These are phyloP conservation scores for Dryas iulia DNA, from an alignment of 1,140 invertebrate species.

Conservation along the genomic window DNA sequence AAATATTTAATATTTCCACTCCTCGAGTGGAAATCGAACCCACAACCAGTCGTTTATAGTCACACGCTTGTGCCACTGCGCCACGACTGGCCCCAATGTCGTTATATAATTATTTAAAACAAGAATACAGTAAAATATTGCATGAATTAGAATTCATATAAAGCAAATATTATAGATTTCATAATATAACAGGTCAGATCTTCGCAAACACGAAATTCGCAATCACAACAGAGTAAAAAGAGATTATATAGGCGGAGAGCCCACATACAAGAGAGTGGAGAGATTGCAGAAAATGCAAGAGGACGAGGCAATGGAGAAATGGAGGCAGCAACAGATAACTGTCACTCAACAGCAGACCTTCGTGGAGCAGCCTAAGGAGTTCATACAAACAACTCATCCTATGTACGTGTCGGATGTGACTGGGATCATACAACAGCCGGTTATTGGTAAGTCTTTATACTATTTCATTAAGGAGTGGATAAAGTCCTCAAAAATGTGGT, in stretches of 20 bases:
- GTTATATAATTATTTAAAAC: too few species aligned
- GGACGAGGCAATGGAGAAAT: conserved; percentile 47
- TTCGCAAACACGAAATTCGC: conserved; percentile 68
- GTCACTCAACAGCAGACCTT: conserved; percentile 40
- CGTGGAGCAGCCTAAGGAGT: conserved; percentile 54
- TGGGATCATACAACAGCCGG: conserved; percentile 51
- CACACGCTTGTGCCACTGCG: too few species aligned
- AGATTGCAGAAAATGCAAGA: conserved; percentile 56
- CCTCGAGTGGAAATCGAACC: too few species aligned
- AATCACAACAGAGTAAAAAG: conserved; percentile 69
- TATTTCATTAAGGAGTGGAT: neutral
- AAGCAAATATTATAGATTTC: too few species aligned
- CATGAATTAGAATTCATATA: too few species aligned
- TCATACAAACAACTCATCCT: conserved; percentile 40
- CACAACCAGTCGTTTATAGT: too few species aligned
- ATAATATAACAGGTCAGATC: conserved; percentile 50
- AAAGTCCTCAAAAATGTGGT: too few species aligned
- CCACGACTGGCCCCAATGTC: too few species aligned
- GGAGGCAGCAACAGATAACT: conserved; percentile 39
- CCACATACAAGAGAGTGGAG: conserved; percentile 68
- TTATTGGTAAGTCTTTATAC: conserved; percentile 44
- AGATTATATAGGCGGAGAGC: conserved; percentile 70
- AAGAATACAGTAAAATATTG: too few species aligned
- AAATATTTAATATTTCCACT: too few species aligned
- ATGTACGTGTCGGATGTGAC: conserved; percentile 61